Evolutionary conservation across 2,797 vertebrate genomes (phyloP).

Genomic region (Anas acuta): DNA sequence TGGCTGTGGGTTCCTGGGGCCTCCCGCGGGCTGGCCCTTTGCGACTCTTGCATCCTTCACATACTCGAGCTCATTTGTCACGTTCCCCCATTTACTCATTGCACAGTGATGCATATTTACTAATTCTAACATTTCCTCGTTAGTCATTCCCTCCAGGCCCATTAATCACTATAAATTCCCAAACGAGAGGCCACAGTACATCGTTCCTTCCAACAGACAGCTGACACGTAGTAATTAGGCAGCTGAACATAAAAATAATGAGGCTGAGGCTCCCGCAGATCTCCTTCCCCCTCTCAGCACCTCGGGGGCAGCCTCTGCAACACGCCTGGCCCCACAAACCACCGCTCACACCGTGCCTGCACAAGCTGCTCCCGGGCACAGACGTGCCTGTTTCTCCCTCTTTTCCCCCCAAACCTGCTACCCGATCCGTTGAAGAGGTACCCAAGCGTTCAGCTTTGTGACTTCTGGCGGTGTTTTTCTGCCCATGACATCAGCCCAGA

Average conservation of each 20-base stretch:
- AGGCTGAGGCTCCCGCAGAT: slow-evolving; percentile 63
- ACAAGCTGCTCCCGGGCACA: slow-evolving; percentile 19
- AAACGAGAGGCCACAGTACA: slow-evolving; percentile 56
- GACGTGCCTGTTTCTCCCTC: not conserved
- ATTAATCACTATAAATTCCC: slow-evolving; percentile 71
- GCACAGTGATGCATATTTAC: slow-evolving; percentile 64
- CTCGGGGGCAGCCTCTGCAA: slow-evolving; percentile 39
- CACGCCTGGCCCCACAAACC: rapidly evolving
- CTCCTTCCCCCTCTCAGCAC: slow-evolving; percentile 57
- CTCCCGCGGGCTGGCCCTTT: not conserved
- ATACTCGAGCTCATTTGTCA: slow-evolving; percentile 45
- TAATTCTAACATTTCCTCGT: slow-evolving; percentile 69
- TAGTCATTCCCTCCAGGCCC: slow-evolving; percentile 71
- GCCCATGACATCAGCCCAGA: not conserved
- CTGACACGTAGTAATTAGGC: slow-evolving; percentile 72
- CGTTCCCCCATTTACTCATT: slow-evolving; percentile 5
- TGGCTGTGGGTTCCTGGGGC: rapidly evolving
- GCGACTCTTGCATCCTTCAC: not conserved
- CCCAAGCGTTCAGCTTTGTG: not conserved
- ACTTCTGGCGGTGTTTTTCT: not conserved
- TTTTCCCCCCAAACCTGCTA: not conserved
- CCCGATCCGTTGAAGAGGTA: not conserved
- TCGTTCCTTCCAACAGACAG: slow-evolving; percentile 70
- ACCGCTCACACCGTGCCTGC: rapidly evolving
- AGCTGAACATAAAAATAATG: slow-evolving; percentile 74